A percentile compares a stretch with the other conserved stretches of the same genome.
These are phyloP conservation scores for Parnassius apollo DNA, from an alignment of 2,888 invertebrate species.

Conservation along the genomic window DNA sequence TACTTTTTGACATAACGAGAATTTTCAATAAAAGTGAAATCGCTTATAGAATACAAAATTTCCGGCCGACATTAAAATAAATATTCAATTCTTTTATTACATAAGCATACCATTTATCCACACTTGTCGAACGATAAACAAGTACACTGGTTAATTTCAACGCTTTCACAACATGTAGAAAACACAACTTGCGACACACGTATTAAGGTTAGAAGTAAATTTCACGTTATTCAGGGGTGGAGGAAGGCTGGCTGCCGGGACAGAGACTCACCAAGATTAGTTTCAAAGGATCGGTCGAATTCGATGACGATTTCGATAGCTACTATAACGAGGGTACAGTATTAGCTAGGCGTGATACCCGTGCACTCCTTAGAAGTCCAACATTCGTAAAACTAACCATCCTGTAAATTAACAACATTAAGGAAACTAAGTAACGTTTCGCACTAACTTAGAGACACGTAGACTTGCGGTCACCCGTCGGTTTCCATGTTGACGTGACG, in stretches of 20 bases:
- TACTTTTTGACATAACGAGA: background rate
- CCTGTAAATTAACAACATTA: constrained; percentile 34
- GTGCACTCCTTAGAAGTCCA: constrained; percentile 55
- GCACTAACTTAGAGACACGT: constrained; percentile 15
- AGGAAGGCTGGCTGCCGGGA: constrained; percentile 78
- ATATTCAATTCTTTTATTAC: too few relatives aligned
- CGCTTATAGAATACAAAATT: background rate
- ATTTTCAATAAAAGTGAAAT: background rate
- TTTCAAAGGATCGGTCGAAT: constrained; percentile 74
- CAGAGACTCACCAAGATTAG: constrained; percentile 78
- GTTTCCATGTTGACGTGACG: constrained; percentile 10
- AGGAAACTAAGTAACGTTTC: constrained; percentile 16
- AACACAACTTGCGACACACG: constrained; percentile 35
- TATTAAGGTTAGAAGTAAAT: constrained; percentile 53
- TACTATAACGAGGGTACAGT: constrained; percentile 74
- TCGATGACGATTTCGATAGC: constrained; percentile 78
- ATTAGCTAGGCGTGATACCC: constrained; percentile 66
- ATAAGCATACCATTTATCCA: background rate
- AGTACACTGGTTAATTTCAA: constrained; percentile 4
- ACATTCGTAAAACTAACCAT: constrained; percentile 49
- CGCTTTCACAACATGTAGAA: constrained; percentile 33
- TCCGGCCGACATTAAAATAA: too few relatives aligned
- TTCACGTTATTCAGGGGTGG: constrained; percentile 72
- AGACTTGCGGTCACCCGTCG: background rate
- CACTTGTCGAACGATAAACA: background rate